These are phyloP conservation scores for Marisa cornuarietis DNA, from an alignment of 1,140 invertebrate genomes.

Conservation along the genomic window DNA sequence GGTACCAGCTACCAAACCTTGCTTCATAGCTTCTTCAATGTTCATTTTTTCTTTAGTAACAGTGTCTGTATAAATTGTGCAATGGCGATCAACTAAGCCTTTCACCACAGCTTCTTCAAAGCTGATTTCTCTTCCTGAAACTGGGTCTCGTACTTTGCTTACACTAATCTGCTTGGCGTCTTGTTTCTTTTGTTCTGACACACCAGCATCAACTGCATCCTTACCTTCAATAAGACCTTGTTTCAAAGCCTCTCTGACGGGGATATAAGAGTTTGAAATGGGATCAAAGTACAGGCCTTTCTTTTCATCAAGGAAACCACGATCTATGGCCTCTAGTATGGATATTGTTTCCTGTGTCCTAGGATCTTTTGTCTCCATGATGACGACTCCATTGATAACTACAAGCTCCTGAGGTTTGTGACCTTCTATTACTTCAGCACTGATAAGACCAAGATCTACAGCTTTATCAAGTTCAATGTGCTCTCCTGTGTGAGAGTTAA, in stretches of 20 bases:
- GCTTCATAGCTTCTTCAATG: conserved; percentile 84
- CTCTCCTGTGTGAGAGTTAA: conserved; percentile 54
- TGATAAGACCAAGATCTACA: conserved; percentile 65
- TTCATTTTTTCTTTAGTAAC: conserved; percentile 54
- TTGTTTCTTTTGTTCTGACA: conserved; percentile 81
- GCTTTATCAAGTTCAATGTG: conserved; percentile 73
- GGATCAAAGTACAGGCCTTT: conserved; percentile 77
- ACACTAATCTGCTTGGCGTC: conserved; percentile 72
- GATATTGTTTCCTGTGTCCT: conserved; percentile 77
- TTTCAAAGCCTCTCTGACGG: conserved; percentile 79
- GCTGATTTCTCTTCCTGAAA: conserved; percentile 76
- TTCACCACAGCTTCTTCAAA: conserved; percentile 68
- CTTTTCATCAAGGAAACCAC: conserved; percentile 57
- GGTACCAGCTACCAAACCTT: conserved; percentile 78
- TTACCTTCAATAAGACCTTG: conserved; percentile 80
- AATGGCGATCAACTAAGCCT: conserved; percentile 53
- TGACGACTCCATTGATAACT: conserved; percentile 42
- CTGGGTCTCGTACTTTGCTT: conserved; percentile 72
- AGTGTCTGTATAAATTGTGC: conserved; percentile 71
- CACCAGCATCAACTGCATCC: conserved; percentile 78
- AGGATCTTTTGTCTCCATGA: conserved; percentile 70
- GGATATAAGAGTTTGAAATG: conserved; percentile 64
- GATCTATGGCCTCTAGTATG: conserved; percentile 67
- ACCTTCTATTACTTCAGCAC: conserved; percentile 65
- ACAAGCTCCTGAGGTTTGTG: conserved; percentile 41